Evolutionary conservation across 2,888 invertebrate species (phyloP).

Genomic region (Chalcis sispes): DNA sequence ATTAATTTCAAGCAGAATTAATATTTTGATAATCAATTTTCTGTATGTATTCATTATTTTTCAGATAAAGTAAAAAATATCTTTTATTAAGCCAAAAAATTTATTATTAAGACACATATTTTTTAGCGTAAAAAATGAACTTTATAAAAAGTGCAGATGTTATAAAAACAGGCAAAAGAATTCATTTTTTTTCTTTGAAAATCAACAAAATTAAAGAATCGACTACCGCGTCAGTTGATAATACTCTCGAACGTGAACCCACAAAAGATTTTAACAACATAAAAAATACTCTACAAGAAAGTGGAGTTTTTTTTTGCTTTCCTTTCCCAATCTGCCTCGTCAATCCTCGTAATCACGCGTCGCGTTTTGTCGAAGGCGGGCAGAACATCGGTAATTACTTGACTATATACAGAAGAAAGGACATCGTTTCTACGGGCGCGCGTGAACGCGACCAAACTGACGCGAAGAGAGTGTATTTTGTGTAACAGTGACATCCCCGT

Average conservation of each 20-base stretch:
- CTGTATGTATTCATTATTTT: too few species aligned
- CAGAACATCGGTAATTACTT: constrained; percentile 52
- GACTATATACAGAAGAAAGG: constrained; percentile 18
- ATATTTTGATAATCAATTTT: too few species aligned
- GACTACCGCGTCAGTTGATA: constrained; percentile 51
- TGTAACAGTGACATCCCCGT: constrained; percentile 17
- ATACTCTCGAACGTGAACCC: neutral
- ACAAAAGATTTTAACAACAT: neutral
- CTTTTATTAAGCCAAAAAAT: too few species aligned
- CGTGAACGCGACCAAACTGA: neutral
- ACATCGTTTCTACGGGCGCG: too few species aligned
- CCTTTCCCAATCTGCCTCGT: neutral
- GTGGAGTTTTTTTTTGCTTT: neutral
- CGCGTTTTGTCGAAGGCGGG: constrained; percentile 20
- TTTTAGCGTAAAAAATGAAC: too few species aligned
- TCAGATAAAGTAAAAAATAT: too few species aligned
- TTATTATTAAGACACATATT: too few species aligned
- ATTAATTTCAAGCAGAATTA: too few species aligned
- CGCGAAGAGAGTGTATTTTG: neutral
- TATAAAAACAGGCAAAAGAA: too few species aligned
- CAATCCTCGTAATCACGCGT: constrained; percentile 50
- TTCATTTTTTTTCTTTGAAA: constrained; percentile 38
- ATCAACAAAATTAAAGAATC: constrained; percentile 51
- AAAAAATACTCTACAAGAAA: constrained; percentile 44
- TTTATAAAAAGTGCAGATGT: too few species aligned